These are phyloP conservation scores for Drosophila lacteicornis DNA, from an alignment of 1,140 invertebrate genomes.

Conservation along the genomic window DNA sequence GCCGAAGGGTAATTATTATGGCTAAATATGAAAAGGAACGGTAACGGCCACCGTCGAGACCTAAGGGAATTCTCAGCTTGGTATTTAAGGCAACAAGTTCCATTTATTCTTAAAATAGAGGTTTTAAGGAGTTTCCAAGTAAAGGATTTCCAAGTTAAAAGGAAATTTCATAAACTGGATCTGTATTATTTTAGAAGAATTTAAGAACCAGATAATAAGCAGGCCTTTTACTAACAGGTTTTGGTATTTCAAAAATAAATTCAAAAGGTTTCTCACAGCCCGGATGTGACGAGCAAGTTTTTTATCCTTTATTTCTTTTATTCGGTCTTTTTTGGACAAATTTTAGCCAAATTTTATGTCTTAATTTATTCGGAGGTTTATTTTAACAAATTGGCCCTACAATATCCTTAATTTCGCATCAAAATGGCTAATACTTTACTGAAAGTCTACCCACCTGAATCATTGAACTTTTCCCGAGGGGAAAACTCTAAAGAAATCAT, in stretches of 20 bases:
- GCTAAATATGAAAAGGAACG: conserved; percentile 1
- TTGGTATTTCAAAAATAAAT: neutral
- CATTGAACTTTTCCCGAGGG: conserved; percentile 16
- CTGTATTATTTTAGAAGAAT: neutral
- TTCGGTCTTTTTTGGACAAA: neutral
- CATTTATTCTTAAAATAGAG: neutral
- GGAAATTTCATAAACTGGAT: no score
- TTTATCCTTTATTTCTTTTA: neutral
- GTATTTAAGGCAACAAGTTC: neutral
- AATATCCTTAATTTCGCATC: neutral
- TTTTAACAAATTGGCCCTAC: neutral
- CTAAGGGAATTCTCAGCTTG: neutral
- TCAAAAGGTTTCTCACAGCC: neutral
- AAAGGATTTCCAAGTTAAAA: neutral
- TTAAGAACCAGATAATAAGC: neutral
- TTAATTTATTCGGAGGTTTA: neutral
- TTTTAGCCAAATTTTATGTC: neutral
- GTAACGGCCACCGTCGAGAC: neutral
- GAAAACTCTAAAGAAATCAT: neutral
- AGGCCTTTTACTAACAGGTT: neutral
- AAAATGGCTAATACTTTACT: conserved; percentile 13
- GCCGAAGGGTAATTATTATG: conserved; percentile 32
- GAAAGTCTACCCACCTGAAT: conserved; percentile 2
- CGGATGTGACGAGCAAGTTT: neutral
- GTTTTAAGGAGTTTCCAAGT: neutral